Evolutionary conservation across 2,888 invertebrate species (phyloP).

Genomic region (Ophion slaviceki): DNA sequence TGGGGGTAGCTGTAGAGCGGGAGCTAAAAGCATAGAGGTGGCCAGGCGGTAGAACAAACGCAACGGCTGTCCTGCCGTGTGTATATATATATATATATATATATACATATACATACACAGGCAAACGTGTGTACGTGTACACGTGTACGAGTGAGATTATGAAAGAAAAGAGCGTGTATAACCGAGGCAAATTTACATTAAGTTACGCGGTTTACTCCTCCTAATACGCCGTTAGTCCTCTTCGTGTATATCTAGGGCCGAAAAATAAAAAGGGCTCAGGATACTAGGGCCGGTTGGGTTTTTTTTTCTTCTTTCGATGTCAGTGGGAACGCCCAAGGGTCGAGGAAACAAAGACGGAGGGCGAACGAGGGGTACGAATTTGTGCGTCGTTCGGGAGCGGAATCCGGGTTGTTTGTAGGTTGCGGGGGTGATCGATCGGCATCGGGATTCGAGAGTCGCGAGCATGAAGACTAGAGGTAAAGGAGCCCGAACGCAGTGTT

Average conservation of each 20-base stretch:
- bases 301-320: neutral
- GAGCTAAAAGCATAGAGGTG: neutral
- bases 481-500: too few relatives aligned
- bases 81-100: too few relatives aligned
- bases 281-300: neutral
- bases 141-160: neutral
- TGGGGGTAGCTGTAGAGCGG: neutral
- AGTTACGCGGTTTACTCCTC: neutral
- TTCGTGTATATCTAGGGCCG: neutral
- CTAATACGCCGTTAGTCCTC: neutral
- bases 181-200: neutral
- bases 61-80: neutral
- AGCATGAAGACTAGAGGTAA: too few relatives aligned
- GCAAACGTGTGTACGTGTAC: neutral
- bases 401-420: neutral
- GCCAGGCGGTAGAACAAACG: neutral
- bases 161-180: neutral
- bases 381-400: neutral
- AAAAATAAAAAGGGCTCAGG: neutral
- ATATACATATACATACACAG: too few relatives aligned
- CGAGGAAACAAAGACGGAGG: neutral
- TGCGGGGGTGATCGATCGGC: neutral
- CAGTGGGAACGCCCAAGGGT: neutral
- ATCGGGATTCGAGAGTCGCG: conserved; percentile 5
- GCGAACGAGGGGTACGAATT: neutral